phyloP scores from a whole-genome alignment of 2,113 vertebrate species.

The Entelurus aequoreus region DNA sequence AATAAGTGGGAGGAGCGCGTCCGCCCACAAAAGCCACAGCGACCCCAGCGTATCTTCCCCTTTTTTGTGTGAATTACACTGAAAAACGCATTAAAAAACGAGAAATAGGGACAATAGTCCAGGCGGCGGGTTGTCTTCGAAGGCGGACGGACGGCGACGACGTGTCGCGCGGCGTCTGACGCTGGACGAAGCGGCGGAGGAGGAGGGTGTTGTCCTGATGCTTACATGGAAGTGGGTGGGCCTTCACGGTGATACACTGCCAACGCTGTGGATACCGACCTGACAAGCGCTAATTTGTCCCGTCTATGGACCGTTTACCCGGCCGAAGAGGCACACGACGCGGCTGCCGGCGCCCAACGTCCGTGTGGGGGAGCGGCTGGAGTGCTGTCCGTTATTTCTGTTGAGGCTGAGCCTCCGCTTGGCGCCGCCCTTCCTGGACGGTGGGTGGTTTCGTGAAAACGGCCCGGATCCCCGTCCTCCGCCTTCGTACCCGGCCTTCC shows the following conservation, averaged over 20 bases:
- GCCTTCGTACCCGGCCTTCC: conserved; percentile 79
- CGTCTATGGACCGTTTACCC: conserved; percentile 51
- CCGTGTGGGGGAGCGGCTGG: conserved; percentile 32
- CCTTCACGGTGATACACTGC: conserved; percentile 63
- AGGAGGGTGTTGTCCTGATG: conserved; percentile 69
- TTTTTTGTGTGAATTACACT: conserved; percentile 33
- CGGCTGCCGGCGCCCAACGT: conserved; percentile 32
- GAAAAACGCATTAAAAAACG: conserved; percentile 53
- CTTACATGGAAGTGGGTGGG: conserved; percentile 80
- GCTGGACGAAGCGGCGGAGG: conserved; percentile 33
- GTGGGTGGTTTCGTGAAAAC: conserved; percentile 83
- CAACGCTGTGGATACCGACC: conserved; percentile 64
- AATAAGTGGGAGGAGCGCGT: conserved; percentile 76
- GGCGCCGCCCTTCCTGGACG: conserved; percentile 80
- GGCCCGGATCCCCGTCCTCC: conserved; percentile 88
- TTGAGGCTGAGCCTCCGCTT: conserved; percentile 64
- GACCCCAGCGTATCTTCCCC: conserved; percentile 58
- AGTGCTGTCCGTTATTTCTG: conserved; percentile 43
- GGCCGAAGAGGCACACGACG: conserved; percentile 22
- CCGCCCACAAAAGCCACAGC: conserved; percentile 76
- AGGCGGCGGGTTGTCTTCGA: conserved; percentile 36
- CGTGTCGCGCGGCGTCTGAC: conserved; percentile 35
- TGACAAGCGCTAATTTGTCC: conserved; percentile 53
- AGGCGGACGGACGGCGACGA: conserved; percentile 44
- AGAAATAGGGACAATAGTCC: conserved; percentile 48